Evolutionary conservation across 2,888 invertebrate species (phyloP).

Genomic region (Chloroclysta siterata): DNA sequence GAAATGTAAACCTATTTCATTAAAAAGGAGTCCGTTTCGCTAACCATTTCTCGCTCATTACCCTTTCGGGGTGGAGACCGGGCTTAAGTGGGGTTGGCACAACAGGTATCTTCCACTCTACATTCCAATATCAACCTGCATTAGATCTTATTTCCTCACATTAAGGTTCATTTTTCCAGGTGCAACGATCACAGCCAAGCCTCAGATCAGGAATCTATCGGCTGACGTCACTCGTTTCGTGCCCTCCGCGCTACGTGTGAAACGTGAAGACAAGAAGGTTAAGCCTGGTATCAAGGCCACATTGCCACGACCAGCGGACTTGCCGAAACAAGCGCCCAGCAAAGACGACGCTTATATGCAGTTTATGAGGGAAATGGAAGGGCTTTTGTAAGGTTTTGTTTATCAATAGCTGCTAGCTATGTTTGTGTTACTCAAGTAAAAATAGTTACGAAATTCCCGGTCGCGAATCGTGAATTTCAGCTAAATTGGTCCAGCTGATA

Average conservation of each 20-base stretch:
- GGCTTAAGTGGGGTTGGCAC: too few species aligned
- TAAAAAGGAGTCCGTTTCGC: too few species aligned
- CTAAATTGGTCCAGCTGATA: too few species aligned
- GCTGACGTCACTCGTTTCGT: conserved; percentile 98
- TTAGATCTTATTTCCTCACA: not conserved
- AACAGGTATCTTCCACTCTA: too few species aligned
- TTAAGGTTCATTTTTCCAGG: conserved; percentile 64
- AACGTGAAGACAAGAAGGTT: conserved; percentile 91
- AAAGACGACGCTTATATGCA: conserved; percentile 99
- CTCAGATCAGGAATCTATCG: conserved; percentile 96
- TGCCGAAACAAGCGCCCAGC: conserved; percentile 85
- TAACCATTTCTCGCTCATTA: too few species aligned
- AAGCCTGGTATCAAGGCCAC: conserved; percentile 83
- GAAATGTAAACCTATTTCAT: too few species aligned
- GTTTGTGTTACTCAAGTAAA: not conserved
- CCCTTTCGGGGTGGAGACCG: too few species aligned
- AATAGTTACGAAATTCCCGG: too few species aligned
- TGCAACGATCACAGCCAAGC: conserved; percentile 97
- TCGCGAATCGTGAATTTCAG: too few species aligned
- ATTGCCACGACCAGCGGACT: conserved; percentile 80
- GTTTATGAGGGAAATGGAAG: conserved; percentile 99
- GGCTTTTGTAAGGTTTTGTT: conserved; percentile 87
- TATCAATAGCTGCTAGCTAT: not conserved
- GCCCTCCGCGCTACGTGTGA: conserved; percentile 96
- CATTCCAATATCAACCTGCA: too few species aligned